phyloP scores from a whole-genome alignment of 2,888 invertebrate species.

The Schrankia costaestrigalis region DNA sequence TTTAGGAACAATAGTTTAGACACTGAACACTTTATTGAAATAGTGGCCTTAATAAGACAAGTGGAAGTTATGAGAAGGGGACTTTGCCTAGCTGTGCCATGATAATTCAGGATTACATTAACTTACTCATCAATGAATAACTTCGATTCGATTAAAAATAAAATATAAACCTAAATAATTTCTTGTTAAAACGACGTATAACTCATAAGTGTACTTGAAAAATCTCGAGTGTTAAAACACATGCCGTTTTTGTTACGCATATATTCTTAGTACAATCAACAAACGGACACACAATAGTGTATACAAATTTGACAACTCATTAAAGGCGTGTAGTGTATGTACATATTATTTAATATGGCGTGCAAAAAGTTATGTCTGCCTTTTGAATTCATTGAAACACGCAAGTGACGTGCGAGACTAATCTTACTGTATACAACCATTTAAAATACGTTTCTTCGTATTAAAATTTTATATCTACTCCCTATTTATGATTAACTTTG shows the following conservation, averaged over 20 bases:
- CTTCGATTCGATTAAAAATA: too few relatives aligned
- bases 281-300: constrained; percentile 21
- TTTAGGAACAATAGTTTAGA: too few relatives aligned
- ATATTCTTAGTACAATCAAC: constrained; percentile 18
- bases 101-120: too few relatives aligned
- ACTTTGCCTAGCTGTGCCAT: too few relatives aligned
- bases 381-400: constrained; percentile 28
- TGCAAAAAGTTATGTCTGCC: constrained; percentile 30
- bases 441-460: constrained; percentile 16
- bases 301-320: constrained; percentile 31
- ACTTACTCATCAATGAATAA: too few relatives aligned
- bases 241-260: constrained; percentile 16
- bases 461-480: constrained; percentile 12
- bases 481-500: constrained; percentile 3
- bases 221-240: constrained; percentile 1
- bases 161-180: too few relatives aligned
- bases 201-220: too few relatives aligned
- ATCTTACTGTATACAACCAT: constrained; percentile 22
- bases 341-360: constrained; percentile 29
- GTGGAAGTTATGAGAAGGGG: too few relatives aligned
- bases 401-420: constrained; percentile 29
- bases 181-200: too few relatives aligned
- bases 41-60: too few relatives aligned
- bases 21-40: too few relatives aligned
- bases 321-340: constrained; percentile 26